A percentile compares a stretch with the other conserved stretches of the same genome.
phyloP scores from a whole-genome alignment of 2,888 invertebrate species.

The Cephus runcator region DNA sequence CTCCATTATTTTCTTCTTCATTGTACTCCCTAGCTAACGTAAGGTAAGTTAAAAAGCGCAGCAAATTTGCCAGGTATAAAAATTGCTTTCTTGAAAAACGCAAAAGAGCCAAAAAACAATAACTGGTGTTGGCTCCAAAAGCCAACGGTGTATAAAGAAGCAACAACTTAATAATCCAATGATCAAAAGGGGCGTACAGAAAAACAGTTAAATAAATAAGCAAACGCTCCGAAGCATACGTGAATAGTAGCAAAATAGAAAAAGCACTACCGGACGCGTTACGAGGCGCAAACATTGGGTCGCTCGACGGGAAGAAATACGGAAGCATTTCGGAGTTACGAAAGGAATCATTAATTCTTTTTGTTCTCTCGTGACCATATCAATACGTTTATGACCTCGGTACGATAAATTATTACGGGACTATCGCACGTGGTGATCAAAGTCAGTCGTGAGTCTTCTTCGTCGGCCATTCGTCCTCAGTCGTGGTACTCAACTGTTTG shows the following conservation, averaged over 20 bases:
- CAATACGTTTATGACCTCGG: not conserved
- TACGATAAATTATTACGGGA: not conserved
- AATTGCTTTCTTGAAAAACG: too few species aligned
- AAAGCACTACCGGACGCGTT: not conserved
- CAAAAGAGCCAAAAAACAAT: not conserved
- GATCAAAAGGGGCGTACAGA: not conserved
- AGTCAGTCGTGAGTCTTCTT: not conserved
- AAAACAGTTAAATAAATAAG: not conserved
- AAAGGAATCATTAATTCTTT: not conserved
- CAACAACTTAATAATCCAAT: not conserved
- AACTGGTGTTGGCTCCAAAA: not conserved
- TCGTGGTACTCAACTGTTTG: not conserved
- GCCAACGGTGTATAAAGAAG: not conserved
- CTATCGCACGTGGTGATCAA: not conserved
- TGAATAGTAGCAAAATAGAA: not conserved
- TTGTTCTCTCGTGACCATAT: not conserved
- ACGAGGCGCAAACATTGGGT: not conserved
- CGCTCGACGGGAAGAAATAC: not conserved
- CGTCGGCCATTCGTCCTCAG: not conserved
- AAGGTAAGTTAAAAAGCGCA: not conserved
- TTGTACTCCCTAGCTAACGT: not conserved
- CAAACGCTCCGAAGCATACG: not conserved
- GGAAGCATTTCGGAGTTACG: not conserved
- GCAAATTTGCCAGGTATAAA: too few species aligned
- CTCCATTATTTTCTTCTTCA: not conserved